Percentiles rank a stretch among this genome's conserved stretches.
Evolutionary conservation across 2,797 vertebrate genomes (phyloP).

Genomic region (Lithobates sylvaticus): DNA sequence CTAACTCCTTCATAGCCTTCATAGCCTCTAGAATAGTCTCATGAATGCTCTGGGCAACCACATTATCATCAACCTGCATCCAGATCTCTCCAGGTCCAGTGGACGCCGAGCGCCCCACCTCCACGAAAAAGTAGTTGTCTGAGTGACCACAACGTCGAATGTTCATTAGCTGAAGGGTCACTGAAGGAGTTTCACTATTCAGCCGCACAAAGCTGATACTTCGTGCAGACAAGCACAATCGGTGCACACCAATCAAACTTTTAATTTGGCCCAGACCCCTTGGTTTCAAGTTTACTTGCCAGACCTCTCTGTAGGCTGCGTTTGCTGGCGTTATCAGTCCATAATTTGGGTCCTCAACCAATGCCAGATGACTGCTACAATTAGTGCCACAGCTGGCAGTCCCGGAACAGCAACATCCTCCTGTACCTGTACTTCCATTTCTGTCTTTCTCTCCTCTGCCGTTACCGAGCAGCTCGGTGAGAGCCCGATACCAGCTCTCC

Average conservation of each 20-base stretch:
- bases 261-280: constrained; percentile 93
- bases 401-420: constrained; percentile 71
- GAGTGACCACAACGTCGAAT: constrained; percentile 97
- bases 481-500: constrained; percentile 90
- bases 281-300: constrained; percentile 95
- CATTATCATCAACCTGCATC: constrained; percentile 98
- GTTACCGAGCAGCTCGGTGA: constrained; percentile 88
- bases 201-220: constrained; percentile 94
- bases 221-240: constrained; percentile 92
- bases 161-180: constrained; percentile 95
- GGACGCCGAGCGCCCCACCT: constrained; percentile 93
- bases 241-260: constrained; percentile 91
- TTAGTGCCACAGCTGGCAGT: constrained; percentile 56
- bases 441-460: constrained; percentile 83
- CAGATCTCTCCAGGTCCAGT: constrained; percentile 96
- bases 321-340: constrained; percentile 85
- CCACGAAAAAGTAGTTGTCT: constrained; percentile 98
- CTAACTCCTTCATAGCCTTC: constrained; percentile 97
- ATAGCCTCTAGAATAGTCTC: constrained; percentile 97
- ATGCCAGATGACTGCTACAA: constrained; percentile 66
- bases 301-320: constrained; percentile 92
- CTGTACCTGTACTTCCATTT: constrained; percentile 70
- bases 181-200: constrained; percentile 90
- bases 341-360: constrained; percentile 85
- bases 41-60: constrained; percentile 98